phyloP scores from a whole-genome alignment of 35 echinoderm and acorn worm genomes.

The Antedon bifida region DNA sequence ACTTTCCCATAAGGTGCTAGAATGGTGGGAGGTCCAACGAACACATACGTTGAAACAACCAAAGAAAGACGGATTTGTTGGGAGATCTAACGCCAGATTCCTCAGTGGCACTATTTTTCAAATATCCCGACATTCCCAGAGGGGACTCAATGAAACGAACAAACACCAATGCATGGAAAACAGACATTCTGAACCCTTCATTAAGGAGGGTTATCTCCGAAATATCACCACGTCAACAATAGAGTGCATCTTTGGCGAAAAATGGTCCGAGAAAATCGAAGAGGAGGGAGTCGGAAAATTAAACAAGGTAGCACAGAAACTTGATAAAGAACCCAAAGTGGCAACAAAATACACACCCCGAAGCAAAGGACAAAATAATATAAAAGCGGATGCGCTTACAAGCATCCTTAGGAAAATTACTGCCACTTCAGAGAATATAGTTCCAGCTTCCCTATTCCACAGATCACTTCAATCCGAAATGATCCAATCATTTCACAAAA shows the following conservation, averaged over 20 bases:
- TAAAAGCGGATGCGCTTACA: background rate
- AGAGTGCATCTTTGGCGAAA: background rate
- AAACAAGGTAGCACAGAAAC: slow-evolving; percentile 11
- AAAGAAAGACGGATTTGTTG: slow-evolving; percentile 10
- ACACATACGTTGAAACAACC: background rate
- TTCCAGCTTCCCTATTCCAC: background rate
- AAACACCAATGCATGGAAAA: slow-evolving; percentile 11
- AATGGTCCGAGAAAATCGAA: slow-evolving; percentile 8
- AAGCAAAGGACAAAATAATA: background rate
- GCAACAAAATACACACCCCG: background rate
- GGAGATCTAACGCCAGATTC: background rate
- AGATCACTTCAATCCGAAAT: slow-evolving; percentile 9
- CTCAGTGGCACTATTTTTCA: slow-evolving; percentile 11
- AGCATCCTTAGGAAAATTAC: slow-evolving; percentile 2
- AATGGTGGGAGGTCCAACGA: slow-evolving; percentile 14
- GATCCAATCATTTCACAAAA: background rate
- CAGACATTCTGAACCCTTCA: slow-evolving; percentile 2
- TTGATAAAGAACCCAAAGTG: background rate
- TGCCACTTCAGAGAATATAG: background rate
- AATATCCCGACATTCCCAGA: slow-evolving; percentile 15
- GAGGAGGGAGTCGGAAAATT: slow-evolving; percentile 9
- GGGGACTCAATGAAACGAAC: slow-evolving; percentile 8
- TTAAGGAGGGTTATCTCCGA: background rate
- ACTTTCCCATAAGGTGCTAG: background rate
- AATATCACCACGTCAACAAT: background rate